phyloP scores from a whole-genome alignment of 37 sponge, comb jelly and placozoan species.

The Trichoplax adhaerens region DNA sequence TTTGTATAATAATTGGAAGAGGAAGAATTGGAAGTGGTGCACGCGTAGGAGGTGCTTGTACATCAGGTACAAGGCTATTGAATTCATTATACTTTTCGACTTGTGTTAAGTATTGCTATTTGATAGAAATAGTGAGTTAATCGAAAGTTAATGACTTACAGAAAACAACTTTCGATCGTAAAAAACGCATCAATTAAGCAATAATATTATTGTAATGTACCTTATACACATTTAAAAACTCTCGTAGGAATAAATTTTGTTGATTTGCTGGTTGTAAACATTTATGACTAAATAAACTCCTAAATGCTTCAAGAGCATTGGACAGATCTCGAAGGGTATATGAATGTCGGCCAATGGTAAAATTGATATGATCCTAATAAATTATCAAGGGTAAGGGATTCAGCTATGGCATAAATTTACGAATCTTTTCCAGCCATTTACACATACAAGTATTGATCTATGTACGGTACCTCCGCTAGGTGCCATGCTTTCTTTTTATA shows the following conservation, averaged over 20 bases:
- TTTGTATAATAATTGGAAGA: too few species aligned
- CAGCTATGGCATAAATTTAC: neutral
- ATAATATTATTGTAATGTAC: neutral
- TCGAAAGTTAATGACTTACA: too few species aligned
- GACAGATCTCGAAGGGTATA: slow-evolving; percentile 1
- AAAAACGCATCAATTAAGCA: neutral
- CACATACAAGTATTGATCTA: neutral
- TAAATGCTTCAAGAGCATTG: slow-evolving; percentile 2
- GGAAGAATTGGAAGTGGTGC: too few species aligned
- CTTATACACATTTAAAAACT: neutral
- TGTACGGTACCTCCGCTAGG: slow-evolving; percentile 42
- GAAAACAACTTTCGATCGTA: neutral
- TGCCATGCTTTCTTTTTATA: slow-evolving; percentile 43
- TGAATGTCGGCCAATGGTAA: slow-evolving; percentile 3
- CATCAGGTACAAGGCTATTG: too few species aligned
- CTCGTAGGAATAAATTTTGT: neutral
- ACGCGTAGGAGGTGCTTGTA: too few species aligned
- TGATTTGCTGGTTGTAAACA: neutral
- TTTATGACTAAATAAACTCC: neutral
- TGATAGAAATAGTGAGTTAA: too few species aligned
- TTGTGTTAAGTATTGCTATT: too few species aligned
- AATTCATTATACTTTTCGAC: too few species aligned
- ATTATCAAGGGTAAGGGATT: neutral
- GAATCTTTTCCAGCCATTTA: neutral
- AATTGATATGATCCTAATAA: slow-evolving; percentile 6